Evolutionary conservation across 2,113 vertebrate genomes (phyloP), one percentile per base, ranked within the genome.

Genomic region (Uria aalge): DNA sequence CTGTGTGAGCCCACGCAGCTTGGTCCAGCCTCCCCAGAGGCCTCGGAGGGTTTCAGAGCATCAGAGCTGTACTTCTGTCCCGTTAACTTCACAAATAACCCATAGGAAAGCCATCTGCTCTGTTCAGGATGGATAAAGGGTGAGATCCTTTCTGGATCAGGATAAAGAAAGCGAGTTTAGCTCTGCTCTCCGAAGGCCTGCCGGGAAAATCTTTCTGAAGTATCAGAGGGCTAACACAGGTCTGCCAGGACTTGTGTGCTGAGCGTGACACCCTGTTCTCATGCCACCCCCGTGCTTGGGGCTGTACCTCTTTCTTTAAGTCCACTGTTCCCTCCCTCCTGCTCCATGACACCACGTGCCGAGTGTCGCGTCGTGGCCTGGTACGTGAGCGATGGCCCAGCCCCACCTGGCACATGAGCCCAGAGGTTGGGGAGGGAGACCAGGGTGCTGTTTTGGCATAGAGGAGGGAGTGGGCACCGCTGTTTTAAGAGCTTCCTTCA

Each of bases 271-370:
- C 43, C 16, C 74, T 26, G 11, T 48, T 88, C 26, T 16, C 5
- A 0, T 5, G 29, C 66, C 43, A 2, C 40, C 64, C 72, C 84
- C 0, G 0, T 57, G 56, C 67, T 75, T 24, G 30, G 52, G 53
- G 76, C 83, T 76, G 76, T 68, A 5, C 48, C 40, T 3, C 1
- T 0, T 36, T 15, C 60, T 45, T 23, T 2, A 4, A 43, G 26
- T 52, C 43, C 8, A 2, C 41, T 2, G 0, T 11, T 24, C 38
- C 69, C 43, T 59, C 27, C 64, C 38, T 90, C 19, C n/a, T 38
- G 77, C 45, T 27, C 30, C 36, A 0, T 11, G 15, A 4, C 26
- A 4, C 38, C 34, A 2, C 0, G 1, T 72, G 60, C 83, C 66
- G 29, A 13, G 26, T 0, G 0, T 15, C 41, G 38, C 62, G 72